Evolutionary conservation across 2,113 vertebrate genomes (phyloP), one percentile per base, ranked within the genome.

Genomic region (Rhinolophus ferrumequinum): DNA sequence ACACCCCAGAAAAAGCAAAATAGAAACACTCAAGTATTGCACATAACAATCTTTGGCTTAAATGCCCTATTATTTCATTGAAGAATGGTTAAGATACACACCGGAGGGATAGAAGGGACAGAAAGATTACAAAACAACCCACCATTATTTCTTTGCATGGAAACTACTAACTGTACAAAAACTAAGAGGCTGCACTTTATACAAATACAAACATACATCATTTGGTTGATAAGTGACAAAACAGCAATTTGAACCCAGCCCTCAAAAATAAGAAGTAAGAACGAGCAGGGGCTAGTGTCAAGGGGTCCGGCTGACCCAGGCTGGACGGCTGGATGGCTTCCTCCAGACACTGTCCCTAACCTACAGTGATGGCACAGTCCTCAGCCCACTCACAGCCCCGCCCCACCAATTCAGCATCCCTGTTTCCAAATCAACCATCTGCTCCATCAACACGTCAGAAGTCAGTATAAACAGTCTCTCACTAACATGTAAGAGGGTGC

Each of bases 1-100:
- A 98, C 98, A 98, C 98, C 98, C 98, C 98, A 99, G 38, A 98
- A 99, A 99, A 99, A 97, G 98, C 97, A 98, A 97, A 99, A 99
- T 99, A 99, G 99, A 99, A 99, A 99, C 98, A 99, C 98, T 98
- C 99, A 98, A 98, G 96, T 99, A 99, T 99, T 99, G 99, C 99
- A 99, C 99, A 98, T 98, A 98, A 98, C 97, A 98, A 98, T 98
- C 97, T 98, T 98, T 98, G 98, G 26, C 60, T 99, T 98, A 98
- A 98, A 98, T 98, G 98, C 98, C 97, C 98, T 98, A 98, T 98
- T 97, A 97, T 96, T 98, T 98, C 94, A 97, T 97, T 98, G 92
- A 98, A 98, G 96, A 98, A 98, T 97, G 98, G 94, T 98, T 54
- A 98, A 98, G 98, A 96, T 98, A 98, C 98, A 99, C 97, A 98